A percentile compares a stretch with the other conserved stretches of the same genome.
Conservation (phyloP, 2,888 invertebrate genomes). For the Cephalotes varians region DNA sequence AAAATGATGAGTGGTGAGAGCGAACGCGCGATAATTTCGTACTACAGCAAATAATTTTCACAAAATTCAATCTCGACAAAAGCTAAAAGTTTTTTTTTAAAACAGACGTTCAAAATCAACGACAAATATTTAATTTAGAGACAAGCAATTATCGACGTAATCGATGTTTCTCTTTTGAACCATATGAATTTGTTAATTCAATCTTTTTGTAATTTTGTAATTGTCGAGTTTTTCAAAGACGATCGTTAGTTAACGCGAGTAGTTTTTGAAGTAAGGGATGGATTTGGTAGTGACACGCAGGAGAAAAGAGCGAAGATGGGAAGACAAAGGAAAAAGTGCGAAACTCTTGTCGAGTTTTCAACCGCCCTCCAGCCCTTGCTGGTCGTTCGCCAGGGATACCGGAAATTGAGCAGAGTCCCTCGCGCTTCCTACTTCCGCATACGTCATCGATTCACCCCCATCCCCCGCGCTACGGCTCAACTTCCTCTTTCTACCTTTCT, state of each 20-base stretch:
- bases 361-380: constrained; percentile 24
- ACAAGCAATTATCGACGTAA: background rate
- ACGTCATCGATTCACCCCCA: constrained; percentile 77
- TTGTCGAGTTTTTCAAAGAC: background rate
- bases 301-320: constrained; percentile 26
- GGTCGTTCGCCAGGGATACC: constrained; percentile 75
- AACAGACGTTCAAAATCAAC: background rate
- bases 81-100: background rate
- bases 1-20: background rate
- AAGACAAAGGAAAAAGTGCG: constrained; percentile 20
- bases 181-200: background rate
- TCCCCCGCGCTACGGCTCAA: constrained; percentile 53
- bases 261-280: background rate
- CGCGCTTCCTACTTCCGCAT: constrained; percentile 79
- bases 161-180: background rate
- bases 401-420: constrained; percentile 79
- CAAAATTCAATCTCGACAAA: background rate
- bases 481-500: constrained; percentile 57
- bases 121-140: background rate
- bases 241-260: background rate
- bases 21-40: background rate
- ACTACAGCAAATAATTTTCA: background rate
- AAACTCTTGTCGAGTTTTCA: constrained; percentile 38
- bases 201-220: background rate
- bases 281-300: constrained; percentile 5